These are phyloP conservation scores for Tenthredo notha DNA, from an alignment of 2,888 invertebrate species.

Conservation along the genomic window DNA sequence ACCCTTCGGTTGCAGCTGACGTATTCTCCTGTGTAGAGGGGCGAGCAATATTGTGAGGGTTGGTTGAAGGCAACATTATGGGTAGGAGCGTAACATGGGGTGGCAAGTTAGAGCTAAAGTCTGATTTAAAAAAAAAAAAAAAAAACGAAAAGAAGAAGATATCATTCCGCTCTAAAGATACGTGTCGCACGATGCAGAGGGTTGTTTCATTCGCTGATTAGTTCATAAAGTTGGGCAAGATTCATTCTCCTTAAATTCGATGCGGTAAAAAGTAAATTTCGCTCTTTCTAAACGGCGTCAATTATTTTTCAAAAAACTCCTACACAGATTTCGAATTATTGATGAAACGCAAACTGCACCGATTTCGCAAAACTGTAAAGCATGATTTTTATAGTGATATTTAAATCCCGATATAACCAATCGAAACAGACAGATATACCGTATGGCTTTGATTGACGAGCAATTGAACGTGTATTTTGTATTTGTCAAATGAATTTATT, in stretches of 20 bases:
- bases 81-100: constrained; percentile 4
- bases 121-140: background rate
- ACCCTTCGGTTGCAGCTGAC: constrained; percentile 45
- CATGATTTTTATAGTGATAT: background rate
- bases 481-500: constrained; percentile 30
- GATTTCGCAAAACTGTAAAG: background rate
- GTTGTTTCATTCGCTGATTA: background rate
- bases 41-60: constrained; percentile 8
- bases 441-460: constrained; percentile 7
- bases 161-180: background rate
- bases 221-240: constrained; percentile 2
- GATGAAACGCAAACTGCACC: background rate
- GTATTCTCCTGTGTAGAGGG: constrained; percentile 36
- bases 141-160: background rate
- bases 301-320: background rate
- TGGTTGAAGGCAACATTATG: constrained; percentile 14
- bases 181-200: background rate
- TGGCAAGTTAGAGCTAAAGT: background rate
- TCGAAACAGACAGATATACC: background rate
- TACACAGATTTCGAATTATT: background rate
- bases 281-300: background rate
- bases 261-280: background rate
- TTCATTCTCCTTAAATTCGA: background rate
- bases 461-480: background rate
- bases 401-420: background rate